Base-by-base conservation (phyloP, 1,140 invertebrate genomes). In the Oscheius sp. region DNA sequence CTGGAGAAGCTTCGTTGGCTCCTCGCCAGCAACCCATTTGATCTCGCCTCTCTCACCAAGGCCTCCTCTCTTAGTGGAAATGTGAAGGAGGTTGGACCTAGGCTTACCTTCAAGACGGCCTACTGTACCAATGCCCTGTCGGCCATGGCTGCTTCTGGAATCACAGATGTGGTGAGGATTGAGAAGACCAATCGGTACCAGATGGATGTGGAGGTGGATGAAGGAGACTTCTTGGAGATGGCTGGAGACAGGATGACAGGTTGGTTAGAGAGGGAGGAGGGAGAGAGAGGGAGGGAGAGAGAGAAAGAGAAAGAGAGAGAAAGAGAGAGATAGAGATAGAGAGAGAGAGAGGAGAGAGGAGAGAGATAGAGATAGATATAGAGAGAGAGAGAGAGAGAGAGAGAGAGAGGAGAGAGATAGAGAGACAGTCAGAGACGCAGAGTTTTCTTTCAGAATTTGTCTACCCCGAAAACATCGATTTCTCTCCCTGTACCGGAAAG, bases 71-170 rank as follows among this genome's bases (percentile, higher is more conserved):
- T 70, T 28, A 15, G 13, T 66, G 34, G 68, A 23, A 23, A 13
- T 26, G 20, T 35, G 10, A 71, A 70, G 18, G 68, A 63, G 35
- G 26, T 63, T 63, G 61, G 61, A 63, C 61, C 61, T 13, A 63
- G 61, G 61, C 73, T 75, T 7, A 73, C 70, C 26, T 78, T 83
- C 38, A 81, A 80, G 36, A 83, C 80, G 13, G 75, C 80, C 29
- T 80, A 75, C 32, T 82, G 79, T 7, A 83, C 80, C 1, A 83
- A 82, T 59, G 81, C 81, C 15, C 61, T 83, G 23, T 77, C 79
- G 15, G 79, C 77, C 46, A 78, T 72, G 34, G 7, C 63, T 18
- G 55, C 81, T 58, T 31, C 77, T 35, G 80, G 77, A 42, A 75
- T 81, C 20, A 35, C 68, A 20, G 78, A 68, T n/a, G 68, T 81